phyloP scores from a whole-genome alignment of 2,113 vertebrate species.

The Boleophthalmus pectinirostris region DNA sequence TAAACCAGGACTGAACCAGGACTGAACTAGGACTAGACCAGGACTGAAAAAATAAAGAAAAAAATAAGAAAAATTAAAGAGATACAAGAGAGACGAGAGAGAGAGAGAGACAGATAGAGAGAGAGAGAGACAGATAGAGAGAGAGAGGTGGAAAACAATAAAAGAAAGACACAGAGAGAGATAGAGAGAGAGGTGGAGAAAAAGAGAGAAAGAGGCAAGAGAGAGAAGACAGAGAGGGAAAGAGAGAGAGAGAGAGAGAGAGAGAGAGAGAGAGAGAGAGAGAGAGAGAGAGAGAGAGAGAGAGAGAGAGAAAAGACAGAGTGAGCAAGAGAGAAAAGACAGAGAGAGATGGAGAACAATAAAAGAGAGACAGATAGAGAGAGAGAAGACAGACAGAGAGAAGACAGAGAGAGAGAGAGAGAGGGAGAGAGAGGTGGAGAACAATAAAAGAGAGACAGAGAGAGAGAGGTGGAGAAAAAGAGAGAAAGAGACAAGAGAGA shows the following conservation, averaged over 20 bases:
- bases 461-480: too few relatives aligned
- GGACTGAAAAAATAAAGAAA: too few relatives aligned
- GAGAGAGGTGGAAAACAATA: too few relatives aligned
- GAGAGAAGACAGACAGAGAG: too few relatives aligned
- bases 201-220: constrained; percentile 12
- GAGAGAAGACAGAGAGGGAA: constrained; percentile 25
- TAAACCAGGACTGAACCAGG: too few relatives aligned
- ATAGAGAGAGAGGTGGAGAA: neutral
- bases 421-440: too few relatives aligned
- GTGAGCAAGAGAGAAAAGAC: too few relatives aligned
- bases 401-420: too few relatives aligned
- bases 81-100: neutral
- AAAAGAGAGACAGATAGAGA: constrained; percentile 9
- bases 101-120: neutral
- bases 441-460: neutral
- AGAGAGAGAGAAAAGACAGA: too few relatives aligned
- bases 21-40: too few relatives aligned
- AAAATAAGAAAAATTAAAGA: neutral
- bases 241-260: neutral
- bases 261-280: neutral
- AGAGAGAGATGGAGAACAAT: constrained; percentile 38
- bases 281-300: neutral
- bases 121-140: neutral
- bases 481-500: neutral
- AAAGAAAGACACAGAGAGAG: neutral